A percentile compares a stretch with the other conserved stretches of the same genome.
phyloP scores from a whole-genome alignment of 1,140 invertebrate genomes.

The Drosophila tropicalis region DNA sequence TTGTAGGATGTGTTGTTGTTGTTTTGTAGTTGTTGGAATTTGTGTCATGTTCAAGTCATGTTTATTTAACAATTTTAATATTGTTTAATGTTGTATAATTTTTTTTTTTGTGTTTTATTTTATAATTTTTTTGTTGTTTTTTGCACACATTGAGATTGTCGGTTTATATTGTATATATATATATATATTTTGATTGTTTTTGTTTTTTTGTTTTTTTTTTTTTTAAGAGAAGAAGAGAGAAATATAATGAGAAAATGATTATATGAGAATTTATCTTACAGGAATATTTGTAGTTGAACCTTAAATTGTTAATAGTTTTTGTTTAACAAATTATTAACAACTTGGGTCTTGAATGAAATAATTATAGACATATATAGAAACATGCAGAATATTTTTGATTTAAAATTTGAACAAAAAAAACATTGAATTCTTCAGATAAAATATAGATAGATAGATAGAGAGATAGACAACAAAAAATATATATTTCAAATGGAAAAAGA shows the following conservation, averaged over 20 bases:
- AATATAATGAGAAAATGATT: conserved; percentile 79
- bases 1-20: conserved; percentile 48
- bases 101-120: conserved; percentile 46
- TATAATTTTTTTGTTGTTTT: conserved; percentile 39
- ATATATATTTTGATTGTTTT: conserved; percentile 36
- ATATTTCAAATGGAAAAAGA: conserved; percentile 30
- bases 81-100: conserved; percentile 61
- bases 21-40: conserved; percentile 53
- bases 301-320: neutral
- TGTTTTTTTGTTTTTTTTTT: conserved; percentile 44
- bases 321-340: conserved; percentile 2
- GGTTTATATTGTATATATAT: conserved; percentile 54
- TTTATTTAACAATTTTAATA: conserved; percentile 66
- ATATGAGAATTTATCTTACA: conserved; percentile 78
- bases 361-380: conserved; percentile 56
- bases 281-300: conserved; percentile 11
- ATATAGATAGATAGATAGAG: conserved; percentile 51
- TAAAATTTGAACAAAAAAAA: conserved; percentile 28
- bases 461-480: conserved; percentile 52
- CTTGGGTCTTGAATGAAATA: neutral
- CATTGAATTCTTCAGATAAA: conserved; percentile 16
- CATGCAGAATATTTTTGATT: conserved; percentile 66
- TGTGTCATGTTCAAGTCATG: conserved; percentile 74
- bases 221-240: conserved; percentile 69
- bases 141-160: conserved; percentile 77